Evolutionary conservation across 1,140 invertebrate species (phyloP).

Genomic region (Lepidotrigona ventralis): DNA sequence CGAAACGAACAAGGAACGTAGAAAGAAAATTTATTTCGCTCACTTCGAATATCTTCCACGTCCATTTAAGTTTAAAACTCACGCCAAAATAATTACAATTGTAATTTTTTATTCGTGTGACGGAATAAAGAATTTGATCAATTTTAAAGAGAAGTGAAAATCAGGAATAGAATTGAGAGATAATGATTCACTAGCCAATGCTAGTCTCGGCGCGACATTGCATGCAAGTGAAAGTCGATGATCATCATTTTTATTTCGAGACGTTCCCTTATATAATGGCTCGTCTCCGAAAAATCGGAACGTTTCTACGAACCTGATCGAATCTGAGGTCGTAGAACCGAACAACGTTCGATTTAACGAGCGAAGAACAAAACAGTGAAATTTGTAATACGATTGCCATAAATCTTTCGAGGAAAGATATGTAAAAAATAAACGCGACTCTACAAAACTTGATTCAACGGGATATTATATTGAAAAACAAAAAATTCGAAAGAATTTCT

Average conservation of each 20-base stretch:
- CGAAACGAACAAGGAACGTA: too few species aligned
- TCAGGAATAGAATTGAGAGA: slow-evolving; percentile 29
- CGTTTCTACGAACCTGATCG: not conserved
- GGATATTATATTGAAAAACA: too few species aligned
- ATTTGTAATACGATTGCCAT: not conserved
- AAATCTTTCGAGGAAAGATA: too few species aligned
- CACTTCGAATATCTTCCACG: too few species aligned
- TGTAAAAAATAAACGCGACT: too few species aligned
- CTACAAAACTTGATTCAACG: too few species aligned
- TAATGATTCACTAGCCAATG: slow-evolving; percentile 26
- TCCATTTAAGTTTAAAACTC: too few species aligned
- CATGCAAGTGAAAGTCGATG: slow-evolving; percentile 38
- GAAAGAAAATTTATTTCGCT: too few species aligned
- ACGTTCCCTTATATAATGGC: not conserved
- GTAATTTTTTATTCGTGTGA: too few species aligned
- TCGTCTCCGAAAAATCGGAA: not conserved
- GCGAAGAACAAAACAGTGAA: not conserved
- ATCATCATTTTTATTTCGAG: not conserved
- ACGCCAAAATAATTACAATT: too few species aligned
- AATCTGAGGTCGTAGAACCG: not conserved
- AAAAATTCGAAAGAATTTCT: not conserved
- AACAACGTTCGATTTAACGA: slow-evolving; percentile 18
- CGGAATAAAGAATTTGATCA: not conserved
- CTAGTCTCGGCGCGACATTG: not conserved
- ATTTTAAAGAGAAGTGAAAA: slow-evolving; percentile 18